Conservation (phyloP, 2,797 vertebrate genomes). For the Leptatherina wallacei region DNA sequence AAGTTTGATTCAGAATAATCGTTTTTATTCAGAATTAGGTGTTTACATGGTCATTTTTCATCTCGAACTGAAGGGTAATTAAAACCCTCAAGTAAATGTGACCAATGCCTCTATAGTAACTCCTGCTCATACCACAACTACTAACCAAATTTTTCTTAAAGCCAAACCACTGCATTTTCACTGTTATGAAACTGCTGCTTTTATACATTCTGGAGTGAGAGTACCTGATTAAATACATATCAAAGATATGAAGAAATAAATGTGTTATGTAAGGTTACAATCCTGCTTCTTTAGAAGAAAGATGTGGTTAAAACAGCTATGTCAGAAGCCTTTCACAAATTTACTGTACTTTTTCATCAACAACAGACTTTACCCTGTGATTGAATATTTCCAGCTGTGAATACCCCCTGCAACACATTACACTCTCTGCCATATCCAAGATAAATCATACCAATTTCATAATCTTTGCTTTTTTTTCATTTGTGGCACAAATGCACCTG, state of each 20-base stretch:
- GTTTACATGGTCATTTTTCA: too few species aligned
- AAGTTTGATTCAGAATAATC: too few species aligned
- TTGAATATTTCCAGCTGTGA: conserved; percentile 44
- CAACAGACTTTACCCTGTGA: conserved; percentile 17
- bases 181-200: background rate
- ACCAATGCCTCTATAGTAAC: too few species aligned
- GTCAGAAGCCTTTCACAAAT: background rate
- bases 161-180: background rate
- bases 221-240: background rate
- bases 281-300: background rate
- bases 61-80: too few species aligned
- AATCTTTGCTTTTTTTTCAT: conserved; percentile 39
- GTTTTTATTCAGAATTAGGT: too few species aligned
- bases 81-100: too few species aligned
- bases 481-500: conserved; percentile 23
- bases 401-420: conserved; percentile 19
- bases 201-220: background rate
- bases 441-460: conserved; percentile 70
- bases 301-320: background rate
- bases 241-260: background rate
- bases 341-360: conserved; percentile 1
- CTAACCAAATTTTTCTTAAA: background rate
- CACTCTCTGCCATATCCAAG: conserved; percentile 37
- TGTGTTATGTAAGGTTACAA: background rate
- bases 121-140: too few species aligned